A percentile compares a stretch with the other conserved stretches of the same genome.
These are phyloP conservation scores for Diuraphis noxia DNA, from an alignment of 1,140 invertebrate species.

Conservation along the genomic window DNA sequence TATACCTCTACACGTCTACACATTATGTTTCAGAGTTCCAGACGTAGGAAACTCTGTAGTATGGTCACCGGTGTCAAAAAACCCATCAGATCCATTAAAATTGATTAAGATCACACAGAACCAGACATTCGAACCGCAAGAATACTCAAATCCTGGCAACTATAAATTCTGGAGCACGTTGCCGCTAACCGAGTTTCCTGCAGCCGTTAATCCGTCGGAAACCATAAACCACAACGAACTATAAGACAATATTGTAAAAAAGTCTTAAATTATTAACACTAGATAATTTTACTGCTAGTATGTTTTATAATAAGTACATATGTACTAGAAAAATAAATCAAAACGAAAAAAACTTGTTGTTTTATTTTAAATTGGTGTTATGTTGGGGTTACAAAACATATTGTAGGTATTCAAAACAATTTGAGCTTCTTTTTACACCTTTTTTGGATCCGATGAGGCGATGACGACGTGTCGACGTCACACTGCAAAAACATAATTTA, in stretches of 20 bases:
- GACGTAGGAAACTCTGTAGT: background rate
- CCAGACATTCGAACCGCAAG: background rate
- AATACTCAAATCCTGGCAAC: conserved; percentile 9
- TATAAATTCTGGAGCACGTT: conserved; percentile 29
- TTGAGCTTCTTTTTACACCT: too few relatives aligned
- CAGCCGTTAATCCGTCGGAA: too few relatives aligned
- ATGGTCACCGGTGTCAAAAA: conserved; percentile 20
- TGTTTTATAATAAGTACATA: background rate
- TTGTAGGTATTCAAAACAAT: too few relatives aligned
- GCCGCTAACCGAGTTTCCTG: conserved; percentile 10
- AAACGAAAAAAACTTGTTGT: too few relatives aligned
- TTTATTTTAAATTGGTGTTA: too few relatives aligned
- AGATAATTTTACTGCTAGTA: background rate
- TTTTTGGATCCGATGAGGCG: too few relatives aligned
- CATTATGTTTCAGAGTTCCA: background rate
- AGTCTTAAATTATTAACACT: background rate
- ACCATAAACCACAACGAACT: background rate
- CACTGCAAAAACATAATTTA: too few relatives aligned
- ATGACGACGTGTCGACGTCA: too few relatives aligned
- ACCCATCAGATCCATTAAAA: conserved; percentile 26
- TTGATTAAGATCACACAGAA: conserved; percentile 26
- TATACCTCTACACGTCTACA: background rate
- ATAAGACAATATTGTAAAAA: background rate
- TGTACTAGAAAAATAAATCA: too few relatives aligned
- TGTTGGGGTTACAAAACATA: too few relatives aligned